These are phyloP conservation scores for Dreissena polymorpha DNA, from an alignment of 1,140 invertebrate species.

Conservation along the genomic window DNA sequence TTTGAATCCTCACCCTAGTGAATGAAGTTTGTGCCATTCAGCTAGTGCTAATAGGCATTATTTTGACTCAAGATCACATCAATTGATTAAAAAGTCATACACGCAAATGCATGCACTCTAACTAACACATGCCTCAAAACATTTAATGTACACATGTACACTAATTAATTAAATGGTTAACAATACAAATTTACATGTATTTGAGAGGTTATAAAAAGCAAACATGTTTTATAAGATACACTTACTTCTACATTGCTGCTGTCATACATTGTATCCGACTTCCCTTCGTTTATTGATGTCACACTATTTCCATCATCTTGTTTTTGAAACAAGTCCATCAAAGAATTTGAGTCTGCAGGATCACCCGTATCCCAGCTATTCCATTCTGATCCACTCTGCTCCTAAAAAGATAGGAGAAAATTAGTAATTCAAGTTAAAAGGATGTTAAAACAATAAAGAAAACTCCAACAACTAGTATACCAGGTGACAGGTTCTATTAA, in stretches of 20 bases:
- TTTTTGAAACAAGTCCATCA: conserved; percentile 54
- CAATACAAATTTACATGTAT: background rate
- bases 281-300: conserved; percentile 40
- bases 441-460: too few relatives aligned
- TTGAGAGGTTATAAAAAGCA: background rate
- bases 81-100: background rate
- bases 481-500: background rate
- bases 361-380: conserved; percentile 57
- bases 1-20: conserved; percentile 44
- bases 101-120: background rate
- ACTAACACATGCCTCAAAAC: background rate
- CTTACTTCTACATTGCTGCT: conserved; percentile 66
- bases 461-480: background rate
- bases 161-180: too few relatives aligned
- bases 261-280: conserved; percentile 67
- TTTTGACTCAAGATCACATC: background rate
- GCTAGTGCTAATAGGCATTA: background rate
- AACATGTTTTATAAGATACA: background rate
- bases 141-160: background rate
- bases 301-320: conserved; percentile 58
- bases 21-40: background rate
- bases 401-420: background rate
- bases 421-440: background rate
- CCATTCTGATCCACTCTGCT: conserved; percentile 61
- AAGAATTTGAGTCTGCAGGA: conserved; percentile 50